Evolutionary conservation across 2,113 vertebrate species (phyloP).

Genomic region (Bos javanicus): DNA sequence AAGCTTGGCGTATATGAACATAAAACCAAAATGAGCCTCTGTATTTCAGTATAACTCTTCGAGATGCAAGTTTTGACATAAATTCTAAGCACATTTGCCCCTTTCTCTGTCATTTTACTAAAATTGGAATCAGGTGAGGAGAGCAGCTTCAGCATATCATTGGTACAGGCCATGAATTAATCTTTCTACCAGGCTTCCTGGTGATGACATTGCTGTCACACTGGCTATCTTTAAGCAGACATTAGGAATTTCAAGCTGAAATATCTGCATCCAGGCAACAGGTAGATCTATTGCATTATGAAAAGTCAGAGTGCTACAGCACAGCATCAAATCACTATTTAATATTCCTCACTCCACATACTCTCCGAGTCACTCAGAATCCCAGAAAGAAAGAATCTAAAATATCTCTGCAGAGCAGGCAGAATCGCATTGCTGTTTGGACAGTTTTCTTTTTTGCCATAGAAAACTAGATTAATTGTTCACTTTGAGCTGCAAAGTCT

Average conservation of each 20-base stretch:
- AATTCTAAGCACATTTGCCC: not conserved
- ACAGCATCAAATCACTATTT: not conserved
- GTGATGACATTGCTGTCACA: not conserved
- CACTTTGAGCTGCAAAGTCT: not conserved
- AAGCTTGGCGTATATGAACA: not conserved
- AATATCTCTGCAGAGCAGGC: not conserved
- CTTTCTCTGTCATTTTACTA: not conserved
- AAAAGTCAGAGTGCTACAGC: not conserved
- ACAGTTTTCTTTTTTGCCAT: not conserved
- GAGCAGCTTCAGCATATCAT: not conserved
- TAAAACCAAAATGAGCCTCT: not conserved
- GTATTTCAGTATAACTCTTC: not conserved
- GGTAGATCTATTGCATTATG: not conserved
- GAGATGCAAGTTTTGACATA: not conserved
- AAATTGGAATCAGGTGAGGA: not conserved
- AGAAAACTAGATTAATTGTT: slow-evolving; percentile 10
- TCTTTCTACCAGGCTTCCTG: not conserved
- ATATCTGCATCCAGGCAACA: not conserved
- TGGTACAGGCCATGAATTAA: not conserved
- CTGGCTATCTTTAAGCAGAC: not conserved
- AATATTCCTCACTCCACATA: not conserved
- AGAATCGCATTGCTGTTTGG: not conserved
- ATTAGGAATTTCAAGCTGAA: not conserved
- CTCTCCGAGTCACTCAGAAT: not conserved
- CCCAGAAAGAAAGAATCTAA: not conserved